Base-by-base conservation (phyloP, 2,888 invertebrate genomes). In the Drosophila formosana region DNA sequence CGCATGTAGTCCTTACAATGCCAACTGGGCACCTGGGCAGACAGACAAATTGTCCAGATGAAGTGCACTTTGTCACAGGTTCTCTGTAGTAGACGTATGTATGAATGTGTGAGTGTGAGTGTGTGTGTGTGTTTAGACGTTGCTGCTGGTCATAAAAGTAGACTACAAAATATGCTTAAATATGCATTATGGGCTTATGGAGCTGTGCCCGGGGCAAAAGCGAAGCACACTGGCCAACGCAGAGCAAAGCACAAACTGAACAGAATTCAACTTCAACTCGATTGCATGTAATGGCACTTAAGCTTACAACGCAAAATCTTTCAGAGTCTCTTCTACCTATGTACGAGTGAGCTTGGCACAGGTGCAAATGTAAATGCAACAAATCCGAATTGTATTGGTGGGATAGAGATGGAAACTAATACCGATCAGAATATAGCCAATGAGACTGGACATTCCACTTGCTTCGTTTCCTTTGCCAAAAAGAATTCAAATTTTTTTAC, bases 261-360 rank as follows among this genome's bases (percentile, higher is more conserved):
- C 73, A 58, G 57, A 51, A 61, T 66, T 70, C 66, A 47, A 69
- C 70, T 77, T 66, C 43, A 75, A 86, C 79, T 83, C 77, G 67
- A 88, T 85, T 79, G 88, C 84, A 88, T 88, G 86, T 88, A 80
- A 85, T 88, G 83, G 84, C 84, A 85, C 84, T 85, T 85, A 85
- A 88, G 84, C 86, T 88, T 82, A 85, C 84, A 85, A 85, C 76
- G 78, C 66, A 66, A 49, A 49, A 34, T 73, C 74, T 78, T 58
- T 63, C 45, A 56, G 64, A 46, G 46, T 62, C 23, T 65, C n/a
- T 7, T 34, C 23, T 52, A 4, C 39, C 13, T 60, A 3, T 56
- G 8, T 51, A 9, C 34, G 23, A 68, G 37, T 61, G 41, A 50
- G 51, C 55, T 67, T 52, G 75, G 74, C 70, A 69, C 83, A 83